phyloP scores from a whole-genome alignment of 2,888 invertebrate genomes.

The Drosophila bunnanda region DNA sequence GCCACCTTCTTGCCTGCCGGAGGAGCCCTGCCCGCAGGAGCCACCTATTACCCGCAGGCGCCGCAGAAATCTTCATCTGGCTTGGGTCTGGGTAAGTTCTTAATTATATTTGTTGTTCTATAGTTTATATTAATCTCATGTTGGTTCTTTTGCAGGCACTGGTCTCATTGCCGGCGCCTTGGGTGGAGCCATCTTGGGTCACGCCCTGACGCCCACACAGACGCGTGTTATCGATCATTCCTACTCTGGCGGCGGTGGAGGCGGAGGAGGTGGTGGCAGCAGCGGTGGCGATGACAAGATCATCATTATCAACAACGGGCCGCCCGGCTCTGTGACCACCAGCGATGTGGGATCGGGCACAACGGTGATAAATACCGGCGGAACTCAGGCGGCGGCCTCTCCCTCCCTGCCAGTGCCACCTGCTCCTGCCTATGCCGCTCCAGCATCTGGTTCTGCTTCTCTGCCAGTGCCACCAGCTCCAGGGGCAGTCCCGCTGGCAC shows the following conservation, averaged over 20 bases:
- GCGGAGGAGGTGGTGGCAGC: constrained; percentile 43
- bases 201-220: constrained; percentile 81
- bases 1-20: constrained; percentile 72
- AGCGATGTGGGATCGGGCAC: constrained; percentile 74
- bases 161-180: constrained; percentile 82
- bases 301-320: constrained; percentile 84
- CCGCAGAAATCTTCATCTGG: constrained; percentile 78
- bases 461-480: constrained; percentile 11
- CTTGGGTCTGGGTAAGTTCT: constrained; percentile 81
- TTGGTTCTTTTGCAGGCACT: constrained; percentile 68
- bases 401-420: constrained; percentile 17
- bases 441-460: constrained; percentile 7
- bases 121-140: too few species aligned
- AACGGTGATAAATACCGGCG: constrained; percentile 74
- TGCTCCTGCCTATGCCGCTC: constrained; percentile 15
- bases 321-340: constrained; percentile 82
- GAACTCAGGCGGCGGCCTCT: constrained; percentile 29
- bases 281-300: constrained; percentile 79
- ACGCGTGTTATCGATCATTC: constrained; percentile 69
- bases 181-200: constrained; percentile 82
- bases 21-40: constrained; percentile 74
- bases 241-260: constrained; percentile 43
- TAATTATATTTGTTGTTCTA: too few species aligned
- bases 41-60: constrained; percentile 79
- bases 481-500: constrained; percentile 39